Base-by-base conservation (phyloP, 1,140 invertebrate species). In the Lordiphosa collinella region DNA sequence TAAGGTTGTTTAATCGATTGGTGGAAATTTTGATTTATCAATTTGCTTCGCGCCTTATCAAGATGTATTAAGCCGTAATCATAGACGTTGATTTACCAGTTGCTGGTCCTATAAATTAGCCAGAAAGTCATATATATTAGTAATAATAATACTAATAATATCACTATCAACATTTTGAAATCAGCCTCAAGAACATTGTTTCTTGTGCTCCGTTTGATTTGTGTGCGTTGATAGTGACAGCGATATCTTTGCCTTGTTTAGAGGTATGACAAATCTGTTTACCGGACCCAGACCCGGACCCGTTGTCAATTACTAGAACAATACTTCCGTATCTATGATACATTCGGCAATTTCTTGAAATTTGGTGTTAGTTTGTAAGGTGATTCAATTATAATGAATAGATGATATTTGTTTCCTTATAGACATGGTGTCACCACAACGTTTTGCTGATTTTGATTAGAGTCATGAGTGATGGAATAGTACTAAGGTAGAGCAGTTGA, bases 1-100 rank as follows among this genome's bases (percentile, higher is more conserved):
- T 22, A 44, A 29, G 29, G 41, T 43, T 48, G 32, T 47, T 60
- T 68, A 68, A 18, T 58, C 29, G 36, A 61, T n/a, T n/a, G n/a
- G n/a, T n/a, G n/a, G n/a, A n/a, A n/a, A n/a, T n/a, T n/a, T n/a
- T n/a, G n/a, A n/a, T n/a, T n/a, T n/a, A n/a, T n/a, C n/a, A n/a
- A n/a, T n/a, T n/a, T n/a, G n/a, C n/a, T n/a, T n/a, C n/a, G n/a
- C n/a, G n/a, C n/a, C n/a, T n/a, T 82, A 82, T 82, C 78, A 76
- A 84, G 61, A 82, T 82, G 60, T 80, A 80, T 80, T 80, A 80
- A 82, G 71, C 58, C 76, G 58, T 84, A 82, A 82, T 82, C 78
- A 82, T 64, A 84, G 66, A 76, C 76, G 67, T 84, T 82, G 76
- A 82, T 82, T 82, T 82, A 80, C 60, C 75, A 82, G 61, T 31